These are phyloP conservation scores for Catocala sponsa DNA, from an alignment of 2,888 invertebrate genomes.

Conservation along the genomic window DNA sequence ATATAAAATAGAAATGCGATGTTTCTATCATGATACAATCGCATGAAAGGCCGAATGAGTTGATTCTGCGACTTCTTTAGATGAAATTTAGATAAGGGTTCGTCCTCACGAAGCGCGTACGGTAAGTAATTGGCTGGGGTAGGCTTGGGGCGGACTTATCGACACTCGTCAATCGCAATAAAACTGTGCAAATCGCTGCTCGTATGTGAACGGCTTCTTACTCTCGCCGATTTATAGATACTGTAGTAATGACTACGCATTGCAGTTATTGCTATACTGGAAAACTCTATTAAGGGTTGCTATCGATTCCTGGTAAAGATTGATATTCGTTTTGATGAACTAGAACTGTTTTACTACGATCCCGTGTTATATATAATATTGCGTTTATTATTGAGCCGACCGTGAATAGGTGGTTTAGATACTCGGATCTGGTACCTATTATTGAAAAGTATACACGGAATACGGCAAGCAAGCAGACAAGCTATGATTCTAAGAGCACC, in stretches of 20 bases:
- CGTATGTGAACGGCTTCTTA: slow-evolving; percentile 40
- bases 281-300: slow-evolving; percentile 42
- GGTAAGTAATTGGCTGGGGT: slow-evolving; percentile 84
- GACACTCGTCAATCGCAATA: slow-evolving; percentile 81
- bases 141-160: slow-evolving; percentile 72
- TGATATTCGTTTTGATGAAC: too few relatives aligned
- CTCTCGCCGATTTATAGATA: slow-evolving; percentile 43
- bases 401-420: too few relatives aligned
- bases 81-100: slow-evolving; percentile 82
- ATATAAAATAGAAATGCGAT: slow-evolving; percentile 72
- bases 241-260: slow-evolving; percentile 28
- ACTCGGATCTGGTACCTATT: too few relatives aligned
- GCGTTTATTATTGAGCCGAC: too few relatives aligned
- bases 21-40: slow-evolving; percentile 56
- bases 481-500: too few relatives aligned
- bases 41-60: slow-evolving; percentile 53
- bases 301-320: slow-evolving; percentile 25
- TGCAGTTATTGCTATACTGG: slow-evolving; percentile 43
- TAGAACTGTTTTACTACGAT: too few relatives aligned
- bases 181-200: slow-evolving; percentile 69
- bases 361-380: too few relatives aligned
- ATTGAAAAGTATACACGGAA: too few relatives aligned
- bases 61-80: slow-evolving; percentile 72
- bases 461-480: too few relatives aligned
- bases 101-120: slow-evolving; percentile 63